phyloP scores from a whole-genome alignment of 1,140 invertebrate genomes.

The Pseudomyrmex dendroicus region DNA sequence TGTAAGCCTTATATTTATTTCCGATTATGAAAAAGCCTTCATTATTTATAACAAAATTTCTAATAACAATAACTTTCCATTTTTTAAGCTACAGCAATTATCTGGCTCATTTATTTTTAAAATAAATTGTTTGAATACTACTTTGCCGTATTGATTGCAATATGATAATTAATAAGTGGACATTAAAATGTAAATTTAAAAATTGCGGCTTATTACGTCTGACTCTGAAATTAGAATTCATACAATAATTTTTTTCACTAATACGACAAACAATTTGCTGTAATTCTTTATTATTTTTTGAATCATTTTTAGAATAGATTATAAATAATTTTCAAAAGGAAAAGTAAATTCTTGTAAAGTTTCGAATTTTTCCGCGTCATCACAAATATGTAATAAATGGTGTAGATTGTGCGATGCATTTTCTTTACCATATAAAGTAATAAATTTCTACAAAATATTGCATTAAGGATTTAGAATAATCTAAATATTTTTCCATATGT shows the following conservation, averaged over 20 bases:
- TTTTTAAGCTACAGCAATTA: neutral
- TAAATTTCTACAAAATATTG: constrained; percentile 18
- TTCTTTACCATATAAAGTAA: constrained; percentile 21
- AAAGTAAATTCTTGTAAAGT: constrained; percentile 10
- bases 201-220: constrained; percentile 8
- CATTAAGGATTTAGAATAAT: constrained; percentile 29
- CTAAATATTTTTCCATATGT: constrained; percentile 6
- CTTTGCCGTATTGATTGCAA: constrained; percentile 16
- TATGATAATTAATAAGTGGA: neutral
- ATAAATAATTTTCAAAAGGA: neutral
- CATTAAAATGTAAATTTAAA: constrained; percentile 19
- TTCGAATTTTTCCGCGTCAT: constrained; percentile 14
- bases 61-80: constrained; percentile 18
- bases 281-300: constrained; percentile 18
- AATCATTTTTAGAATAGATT: constrained; percentile 18
- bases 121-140: neutral
- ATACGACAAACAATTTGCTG: constrained; percentile 21
- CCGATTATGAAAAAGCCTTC: neutral
- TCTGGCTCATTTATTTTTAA: constrained; percentile 9
- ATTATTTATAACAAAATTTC: constrained; percentile 19
- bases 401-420: constrained; percentile 20
- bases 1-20: neutral
- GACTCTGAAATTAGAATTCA: neutral
- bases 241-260: constrained; percentile 22
- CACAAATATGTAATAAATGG: constrained; percentile 26